These are phyloP conservation scores for Salvelinus sp. DNA, from an alignment of 2,113 vertebrate species.

Conservation along the genomic window DNA sequence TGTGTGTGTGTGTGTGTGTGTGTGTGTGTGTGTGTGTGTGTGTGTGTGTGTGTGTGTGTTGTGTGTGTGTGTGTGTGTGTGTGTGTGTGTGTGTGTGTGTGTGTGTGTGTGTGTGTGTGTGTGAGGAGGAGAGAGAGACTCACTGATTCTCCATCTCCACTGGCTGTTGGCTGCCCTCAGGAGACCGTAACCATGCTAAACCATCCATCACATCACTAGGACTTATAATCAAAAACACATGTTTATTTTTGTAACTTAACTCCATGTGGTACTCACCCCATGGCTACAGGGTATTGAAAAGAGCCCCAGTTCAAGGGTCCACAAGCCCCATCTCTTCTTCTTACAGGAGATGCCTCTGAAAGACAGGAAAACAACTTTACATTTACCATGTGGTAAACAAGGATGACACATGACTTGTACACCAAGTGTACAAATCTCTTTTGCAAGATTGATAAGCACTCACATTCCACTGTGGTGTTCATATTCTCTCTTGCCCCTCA, in stretches of 20 bases:
- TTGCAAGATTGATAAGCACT: slow-evolving; percentile 41
- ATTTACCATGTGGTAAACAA: neutral
- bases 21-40: too few relatives aligned
- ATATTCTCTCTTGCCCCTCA: slow-evolving; percentile 80
- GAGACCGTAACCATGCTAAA: too few relatives aligned
- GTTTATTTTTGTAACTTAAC: neutral
- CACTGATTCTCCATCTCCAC: slow-evolving; percentile 76
- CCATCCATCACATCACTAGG: slow-evolving; percentile 54
- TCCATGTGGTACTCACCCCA: slow-evolving; percentile 36
- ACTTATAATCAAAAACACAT: neutral
- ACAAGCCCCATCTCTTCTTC: slow-evolving; percentile 74
- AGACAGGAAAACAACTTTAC: neutral
- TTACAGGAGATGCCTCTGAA: slow-evolving; percentile 75
- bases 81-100: too few relatives aligned
- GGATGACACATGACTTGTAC: too few relatives aligned
- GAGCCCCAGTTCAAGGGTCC: slow-evolving; percentile 77
- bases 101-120: too few relatives aligned
- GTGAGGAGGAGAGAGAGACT: too few relatives aligned
- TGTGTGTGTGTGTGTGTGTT: too few relatives aligned
- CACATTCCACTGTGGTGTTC: slow-evolving; percentile 81
- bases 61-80: too few relatives aligned
- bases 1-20: too few relatives aligned
- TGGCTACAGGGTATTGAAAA: slow-evolving; percentile 63
- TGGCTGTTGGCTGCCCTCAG: slow-evolving; percentile 51
- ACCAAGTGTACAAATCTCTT: too few relatives aligned